These are phyloP conservation scores for Pentamera pediparva DNA, from an alignment of 53 echinoderm and acorn worm genomes.

Conservation along the genomic window DNA sequence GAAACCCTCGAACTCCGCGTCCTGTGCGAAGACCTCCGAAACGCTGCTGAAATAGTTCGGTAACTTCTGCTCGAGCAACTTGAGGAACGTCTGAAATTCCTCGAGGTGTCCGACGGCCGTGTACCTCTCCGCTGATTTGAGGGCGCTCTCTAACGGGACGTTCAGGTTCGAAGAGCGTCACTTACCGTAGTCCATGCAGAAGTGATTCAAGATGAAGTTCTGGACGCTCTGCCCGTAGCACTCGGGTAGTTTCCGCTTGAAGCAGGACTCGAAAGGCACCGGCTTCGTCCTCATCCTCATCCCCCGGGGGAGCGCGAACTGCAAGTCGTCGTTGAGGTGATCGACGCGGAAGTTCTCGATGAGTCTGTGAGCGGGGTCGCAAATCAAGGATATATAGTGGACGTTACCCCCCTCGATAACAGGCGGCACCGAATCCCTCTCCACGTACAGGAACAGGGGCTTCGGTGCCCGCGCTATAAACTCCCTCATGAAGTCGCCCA, in stretches of 20 bases:
- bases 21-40: neutral
- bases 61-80: neutral
- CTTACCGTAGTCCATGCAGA: neutral
- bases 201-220: constrained; percentile 6
- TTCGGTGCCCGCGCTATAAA: constrained; percentile 10
- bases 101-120: constrained; percentile 10
- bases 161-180: neutral
- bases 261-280: constrained; percentile 7
- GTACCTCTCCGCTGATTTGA: neutral
- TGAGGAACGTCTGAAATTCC: constrained; percentile 1
- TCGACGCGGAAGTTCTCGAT: constrained; percentile 20
- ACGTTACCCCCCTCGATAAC: neutral
- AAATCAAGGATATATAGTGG: constrained; percentile 16
- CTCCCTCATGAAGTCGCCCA: neutral
- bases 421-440: constrained; percentile 6
- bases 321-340: constrained; percentile 7
- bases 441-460: constrained; percentile 12
- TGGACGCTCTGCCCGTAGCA: constrained; percentile 6
- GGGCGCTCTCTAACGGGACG: neutral
- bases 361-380: constrained; percentile 14
- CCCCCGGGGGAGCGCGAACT: neutral
- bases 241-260: neutral
- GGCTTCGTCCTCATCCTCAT: constrained; percentile 10
- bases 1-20: constrained; percentile 19
- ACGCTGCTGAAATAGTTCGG: constrained; percentile 4